Percentiles rank a stretch among this genome's conserved stretches.
phyloP scores from a whole-genome alignment of 2,797 vertebrate genomes.

The Kryptopterus vitreolus region DNA sequence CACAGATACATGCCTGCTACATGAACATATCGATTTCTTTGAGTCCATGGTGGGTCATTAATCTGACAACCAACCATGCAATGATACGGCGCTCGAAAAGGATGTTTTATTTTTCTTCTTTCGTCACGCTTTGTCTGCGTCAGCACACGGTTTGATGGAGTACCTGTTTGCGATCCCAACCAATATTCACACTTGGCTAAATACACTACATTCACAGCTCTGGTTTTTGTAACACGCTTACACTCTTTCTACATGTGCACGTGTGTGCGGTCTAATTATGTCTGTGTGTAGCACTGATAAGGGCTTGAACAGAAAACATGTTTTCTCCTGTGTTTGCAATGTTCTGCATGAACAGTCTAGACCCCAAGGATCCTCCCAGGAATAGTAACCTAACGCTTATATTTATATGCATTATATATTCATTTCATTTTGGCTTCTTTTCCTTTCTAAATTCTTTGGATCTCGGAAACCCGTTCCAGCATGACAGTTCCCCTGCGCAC shows the following conservation, averaged over 20 bases:
- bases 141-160: constrained; percentile 7
- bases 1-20: constrained; percentile 4
- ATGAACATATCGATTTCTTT: constrained; percentile 7
- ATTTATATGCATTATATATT: background rate
- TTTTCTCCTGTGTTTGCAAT: background rate
- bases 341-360: too few species aligned
- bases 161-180: background rate
- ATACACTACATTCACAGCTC: background rate
- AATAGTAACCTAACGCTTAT: background rate
- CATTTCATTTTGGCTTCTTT: too few species aligned
- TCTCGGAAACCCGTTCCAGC: too few species aligned
- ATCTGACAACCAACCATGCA: constrained; percentile 13
- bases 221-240: too few species aligned
- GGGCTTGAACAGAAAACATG: too few species aligned
- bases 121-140: background rate
- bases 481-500: too few species aligned
- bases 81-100: background rate
- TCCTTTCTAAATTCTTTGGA: too few species aligned
- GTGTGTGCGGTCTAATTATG: background rate
- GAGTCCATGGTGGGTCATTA: constrained; percentile 19
- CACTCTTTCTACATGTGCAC: too few species aligned
- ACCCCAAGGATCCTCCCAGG: background rate
- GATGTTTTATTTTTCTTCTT: background rate
- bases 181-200: background rate
- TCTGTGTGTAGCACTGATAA: too few species aligned